Evolutionary conservation across 2,888 invertebrate species (phyloP), one percentile per base, ranked within the genome.

Genomic region (Drosophila quinaria): DNA sequence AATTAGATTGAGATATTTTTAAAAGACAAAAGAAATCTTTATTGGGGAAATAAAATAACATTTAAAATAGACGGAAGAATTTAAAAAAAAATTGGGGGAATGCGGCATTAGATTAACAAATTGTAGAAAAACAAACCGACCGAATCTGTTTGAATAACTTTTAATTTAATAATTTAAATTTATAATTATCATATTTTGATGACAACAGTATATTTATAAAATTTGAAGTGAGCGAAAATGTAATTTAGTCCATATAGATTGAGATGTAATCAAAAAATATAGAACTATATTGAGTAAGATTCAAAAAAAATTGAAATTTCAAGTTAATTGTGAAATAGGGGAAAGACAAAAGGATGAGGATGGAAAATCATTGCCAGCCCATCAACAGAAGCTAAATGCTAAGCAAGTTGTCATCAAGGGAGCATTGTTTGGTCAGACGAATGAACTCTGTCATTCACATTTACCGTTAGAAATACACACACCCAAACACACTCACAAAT

Each of bases 401-500:
- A 66, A 65, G 59, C 61, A 59, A 63, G 72, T 51, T 67, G 72
- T 51, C 67, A 65, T 64, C 52, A 58, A 39, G 46, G 46, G 49
- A 33, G 25, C 52, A 65, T 59, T 66, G 55, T 65, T 44, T 59
- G 64, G 72, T 50, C 66, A 41, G 49, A 35, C 19, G 66, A 54
- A 29, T 49, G 42, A 55, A 37, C 31, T 65, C 42, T 55, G 63
- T 56, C 80, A 72, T 74, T 72, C 70, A 72, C 81, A 89, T 79
- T 80, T 86, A 73, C 87, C 78, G 87, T 86, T 82, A 73, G 60
- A 19, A 17, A 17, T 17, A 60, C 52, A 61, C 55, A 61, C 63
- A 31, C 39, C 39, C 52, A 59, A 61, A 59, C 49, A 63, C 58
- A 63, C 35, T 55, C 22, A 44, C 54, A 56, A 15, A 42, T 13